Percentiles rank a stretch among this genome's conserved stretches.
These are phyloP conservation scores for Drosophila atroscutellata DNA, from an alignment of 2,888 invertebrate species.

Conservation along the genomic window DNA sequence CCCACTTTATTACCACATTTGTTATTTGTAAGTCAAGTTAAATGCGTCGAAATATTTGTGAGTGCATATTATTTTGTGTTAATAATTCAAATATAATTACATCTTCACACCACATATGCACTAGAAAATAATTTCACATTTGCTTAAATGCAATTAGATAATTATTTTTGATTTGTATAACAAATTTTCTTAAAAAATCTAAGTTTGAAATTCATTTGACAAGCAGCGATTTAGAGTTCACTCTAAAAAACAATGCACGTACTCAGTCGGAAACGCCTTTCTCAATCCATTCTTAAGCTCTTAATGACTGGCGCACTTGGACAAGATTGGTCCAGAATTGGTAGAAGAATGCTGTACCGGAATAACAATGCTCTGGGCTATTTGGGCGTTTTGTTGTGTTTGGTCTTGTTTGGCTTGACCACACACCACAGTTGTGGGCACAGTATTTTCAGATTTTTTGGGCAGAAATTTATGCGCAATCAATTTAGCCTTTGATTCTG, in stretches of 20 bases:
- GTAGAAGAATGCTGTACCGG: constrained; percentile 19
- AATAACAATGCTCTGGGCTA: constrained; percentile 25
- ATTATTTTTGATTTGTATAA: no score
- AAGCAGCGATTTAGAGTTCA: neutral
- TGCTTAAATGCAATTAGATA: neutral
- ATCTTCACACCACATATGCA: neutral
- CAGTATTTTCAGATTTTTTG: constrained; percentile 53
- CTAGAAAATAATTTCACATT: neutral
- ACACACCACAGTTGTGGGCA: constrained; percentile 50
- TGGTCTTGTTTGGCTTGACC: constrained; percentile 62
- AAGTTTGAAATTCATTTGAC: neutral
- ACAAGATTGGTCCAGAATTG: constrained; percentile 39
- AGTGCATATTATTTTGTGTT: constrained; percentile 1
- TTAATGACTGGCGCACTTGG: constrained; percentile 36
- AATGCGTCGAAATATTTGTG: neutral
- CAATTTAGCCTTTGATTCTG: constrained; percentile 62
- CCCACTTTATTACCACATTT: constrained; percentile 18
- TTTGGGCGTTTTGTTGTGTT: constrained; percentile 42
- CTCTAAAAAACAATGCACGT: constrained; percentile 8
- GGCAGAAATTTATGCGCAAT: constrained; percentile 67
- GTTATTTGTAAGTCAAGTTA: constrained; percentile 4
- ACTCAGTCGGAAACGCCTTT: neutral
- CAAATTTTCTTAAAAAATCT: neutral
- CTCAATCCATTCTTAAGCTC: constrained; percentile 11
- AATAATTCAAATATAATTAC: constrained; percentile 2